A percentile compares a stretch with the other conserved stretches of the same genome.
Evolutionary conservation across 2,888 invertebrate species (phyloP).

Genomic region (Chalcis sispes): DNA sequence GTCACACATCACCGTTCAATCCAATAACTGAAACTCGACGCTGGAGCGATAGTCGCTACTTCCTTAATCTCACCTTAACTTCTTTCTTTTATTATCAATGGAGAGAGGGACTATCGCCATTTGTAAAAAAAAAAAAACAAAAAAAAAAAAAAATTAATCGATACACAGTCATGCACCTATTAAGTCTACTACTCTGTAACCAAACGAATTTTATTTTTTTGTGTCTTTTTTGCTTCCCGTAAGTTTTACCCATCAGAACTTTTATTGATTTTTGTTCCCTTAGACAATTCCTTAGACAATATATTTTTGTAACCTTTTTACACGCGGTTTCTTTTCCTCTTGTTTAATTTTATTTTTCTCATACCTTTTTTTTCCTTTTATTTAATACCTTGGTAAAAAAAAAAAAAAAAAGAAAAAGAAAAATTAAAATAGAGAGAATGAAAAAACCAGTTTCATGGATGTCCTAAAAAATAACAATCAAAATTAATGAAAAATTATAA

Average conservation of each 20-base stretch:
- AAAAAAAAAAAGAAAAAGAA: slow-evolving; percentile 16
- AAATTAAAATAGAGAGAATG: background rate
- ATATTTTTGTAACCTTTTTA: slow-evolving; percentile 32
- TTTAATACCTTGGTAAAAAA: no score
- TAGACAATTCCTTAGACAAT: slow-evolving; percentile 20
- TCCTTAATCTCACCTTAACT: slow-evolving; percentile 41
- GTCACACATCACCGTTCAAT: slow-evolving; percentile 51
- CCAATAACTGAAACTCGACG: slow-evolving; percentile 45
- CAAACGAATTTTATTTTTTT: slow-evolving; percentile 17
- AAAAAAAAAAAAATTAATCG: slow-evolving; percentile 24
- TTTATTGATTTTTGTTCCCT: slow-evolving; percentile 25
- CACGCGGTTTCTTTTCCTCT: background rate
- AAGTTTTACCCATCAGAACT: background rate
- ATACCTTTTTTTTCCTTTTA: background rate
- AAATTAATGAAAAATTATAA: no score
- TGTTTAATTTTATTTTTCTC: slow-evolving; percentile 6
- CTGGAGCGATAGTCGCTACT: slow-evolving; percentile 50
- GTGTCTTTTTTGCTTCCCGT: background rate
- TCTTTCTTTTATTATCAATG: slow-evolving; percentile 17
- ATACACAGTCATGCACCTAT: slow-evolving; percentile 4
- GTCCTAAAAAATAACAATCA: no score
- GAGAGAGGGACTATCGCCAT: slow-evolving; percentile 30
- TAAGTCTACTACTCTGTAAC: slow-evolving; percentile 31
- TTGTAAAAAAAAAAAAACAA: slow-evolving; percentile 40
- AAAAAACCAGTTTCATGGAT: slow-evolving; percentile 21